A percentile compares a stretch with the other conserved stretches of the same genome.
These are phyloP conservation scores for Amphiduros pacificus DNA, from an alignment of 2,888 invertebrate genomes.

Conservation along the genomic window DNA sequence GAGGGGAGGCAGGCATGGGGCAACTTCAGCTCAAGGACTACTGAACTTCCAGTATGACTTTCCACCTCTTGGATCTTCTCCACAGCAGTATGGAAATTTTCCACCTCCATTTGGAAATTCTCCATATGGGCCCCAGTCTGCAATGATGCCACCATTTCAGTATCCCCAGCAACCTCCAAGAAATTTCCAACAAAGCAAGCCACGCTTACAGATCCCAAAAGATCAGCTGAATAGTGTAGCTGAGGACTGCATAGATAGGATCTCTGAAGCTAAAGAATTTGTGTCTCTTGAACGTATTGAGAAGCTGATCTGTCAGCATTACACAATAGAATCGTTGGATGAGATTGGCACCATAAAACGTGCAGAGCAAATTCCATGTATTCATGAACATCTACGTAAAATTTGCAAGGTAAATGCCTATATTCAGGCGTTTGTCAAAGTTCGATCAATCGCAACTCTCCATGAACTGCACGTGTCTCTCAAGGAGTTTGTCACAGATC, in stretches of 20 bases:
- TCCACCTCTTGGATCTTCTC: too few relatives aligned
- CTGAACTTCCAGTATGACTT: too few relatives aligned
- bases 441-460: conserved; percentile 46
- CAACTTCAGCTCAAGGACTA: too few relatives aligned
- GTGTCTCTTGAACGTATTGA: conserved; percentile 45
- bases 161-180: too few relatives aligned
- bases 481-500: conserved; percentile 37
- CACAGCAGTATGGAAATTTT: too few relatives aligned
- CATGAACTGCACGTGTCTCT: conserved; percentile 43
- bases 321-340: conserved; percentile 17
- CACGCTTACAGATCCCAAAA: conserved; percentile 8
- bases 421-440: conserved; percentile 47
- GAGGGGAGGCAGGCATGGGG: too few relatives aligned
- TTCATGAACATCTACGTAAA: conserved; percentile 41
- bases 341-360: conserved; percentile 8
- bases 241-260: conserved; percentile 46
- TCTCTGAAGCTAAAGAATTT: conserved; percentile 46
- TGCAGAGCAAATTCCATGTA: conserved; percentile 23
- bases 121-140: too few relatives aligned
- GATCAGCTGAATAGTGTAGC: conserved; percentile 42
- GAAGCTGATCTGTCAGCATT: conserved; percentile 37
- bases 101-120: too few relatives aligned
- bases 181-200: too few relatives aligned
- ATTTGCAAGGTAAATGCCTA: conserved; percentile 43
- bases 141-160: too few relatives aligned